Evolutionary conservation across 1,140 invertebrate species (phyloP), one percentile per base, ranked within the genome.

Genomic region (Oryctes rhinoceros): DNA sequence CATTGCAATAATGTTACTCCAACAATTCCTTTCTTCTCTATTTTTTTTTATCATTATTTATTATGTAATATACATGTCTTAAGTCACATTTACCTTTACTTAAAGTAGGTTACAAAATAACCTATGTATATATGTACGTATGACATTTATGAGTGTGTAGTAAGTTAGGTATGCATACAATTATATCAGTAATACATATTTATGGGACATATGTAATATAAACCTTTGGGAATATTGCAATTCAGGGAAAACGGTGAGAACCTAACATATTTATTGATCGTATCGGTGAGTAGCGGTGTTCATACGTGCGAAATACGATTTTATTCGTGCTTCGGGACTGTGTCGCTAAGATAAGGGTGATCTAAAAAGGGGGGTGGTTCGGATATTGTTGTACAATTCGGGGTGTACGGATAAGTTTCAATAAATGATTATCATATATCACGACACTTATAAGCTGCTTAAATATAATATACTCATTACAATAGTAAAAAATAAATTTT

Each of bases 361-460:
- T 62, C 20, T 71, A 37, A n/a, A n/a, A n/a, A 6, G 65, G 4
- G 11, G 18, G 24, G 20, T 71, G 24, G n/a, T 47, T 76, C 5
- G 4, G 15, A 47, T 47, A n/a, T 30, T 30, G 39, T 76, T 24
- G 20, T 39, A 18, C 76, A 30, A 59, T 35, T 67, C 10, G 24
- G 13, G 59, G 39, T 44, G 3, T 7, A 5, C 0, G 39, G 39
- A 44, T 78, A 47, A 39, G 76, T 77, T 48, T 48, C 20, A 30
- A 80, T 37, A 80, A 80, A 79, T 84, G 83, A 84, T 84, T 84
- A 84, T 84, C 83, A 84, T 82, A 82, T 84, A 84, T 84, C 83
- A 84, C 82, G 83, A 85, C 84, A 85, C 74, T 84, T 83, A 85
- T 80, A 85, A 85, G 84, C 84, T 83, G 81, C 81, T 85, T 83